Conservation (phyloP, 2,113 vertebrate species). For the Cyphomyrus plagiostoma region DNA sequence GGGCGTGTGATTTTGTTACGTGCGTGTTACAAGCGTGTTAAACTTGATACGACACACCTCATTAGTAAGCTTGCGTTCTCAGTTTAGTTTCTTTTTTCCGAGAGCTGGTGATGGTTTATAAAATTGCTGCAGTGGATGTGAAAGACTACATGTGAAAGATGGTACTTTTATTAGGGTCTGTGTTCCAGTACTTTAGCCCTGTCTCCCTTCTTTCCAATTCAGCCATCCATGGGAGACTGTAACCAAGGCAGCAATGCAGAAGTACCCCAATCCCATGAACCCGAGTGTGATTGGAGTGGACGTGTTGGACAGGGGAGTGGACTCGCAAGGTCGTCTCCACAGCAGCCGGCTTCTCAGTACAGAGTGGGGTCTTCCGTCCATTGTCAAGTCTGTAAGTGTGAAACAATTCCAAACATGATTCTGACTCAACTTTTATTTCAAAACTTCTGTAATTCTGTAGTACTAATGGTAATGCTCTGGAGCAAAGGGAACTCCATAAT, state of each 20-base stretch:
- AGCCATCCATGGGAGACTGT: constrained; percentile 97
- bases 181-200: background rate
- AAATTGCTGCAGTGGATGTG: background rate
- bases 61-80: background rate
- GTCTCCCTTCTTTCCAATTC: background rate
- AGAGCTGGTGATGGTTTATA: background rate
- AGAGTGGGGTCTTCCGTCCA: constrained; percentile 89
- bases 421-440: background rate
- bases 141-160: background rate
- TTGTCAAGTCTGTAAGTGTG: constrained; percentile 84
- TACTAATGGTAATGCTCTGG: background rate
- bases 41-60: background rate
- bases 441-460: background rate
- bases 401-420: background rate
- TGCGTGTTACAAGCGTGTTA: too few species aligned
- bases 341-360: constrained; percentile 90
- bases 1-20: background rate
- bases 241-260: constrained; percentile 93
- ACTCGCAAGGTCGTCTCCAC: constrained; percentile 76
- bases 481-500: background rate
- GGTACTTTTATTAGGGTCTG: background rate
- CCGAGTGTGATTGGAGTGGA: constrained; percentile 90
- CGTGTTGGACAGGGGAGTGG: constrained; percentile 76
- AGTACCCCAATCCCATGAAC: constrained; percentile 98
- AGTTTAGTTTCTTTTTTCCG: background rate